phyloP scores from a whole-genome alignment of 2,113 vertebrate genomes.

The Tragelaphus scriptus region DNA sequence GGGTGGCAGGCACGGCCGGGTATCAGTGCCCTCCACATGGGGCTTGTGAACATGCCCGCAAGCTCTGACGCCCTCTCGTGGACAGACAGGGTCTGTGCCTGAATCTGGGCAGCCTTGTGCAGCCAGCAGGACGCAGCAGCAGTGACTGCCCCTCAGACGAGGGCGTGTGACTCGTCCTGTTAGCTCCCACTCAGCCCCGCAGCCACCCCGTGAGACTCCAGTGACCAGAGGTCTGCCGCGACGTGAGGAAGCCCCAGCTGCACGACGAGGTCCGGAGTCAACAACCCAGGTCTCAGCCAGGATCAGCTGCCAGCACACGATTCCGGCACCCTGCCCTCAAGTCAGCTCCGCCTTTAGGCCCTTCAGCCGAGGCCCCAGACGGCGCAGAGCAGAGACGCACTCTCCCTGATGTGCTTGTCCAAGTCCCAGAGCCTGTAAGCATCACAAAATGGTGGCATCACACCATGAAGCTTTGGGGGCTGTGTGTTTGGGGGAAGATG shows the following conservation, averaged over 20 bases:
- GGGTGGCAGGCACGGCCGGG: not conserved
- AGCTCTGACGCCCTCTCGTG: not conserved
- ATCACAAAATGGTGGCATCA: too few species aligned
- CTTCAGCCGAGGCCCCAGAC: not conserved
- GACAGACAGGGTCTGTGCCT: fast-evolving
- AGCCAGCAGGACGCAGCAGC: not conserved
- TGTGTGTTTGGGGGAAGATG: not conserved
- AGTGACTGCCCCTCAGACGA: not conserved
- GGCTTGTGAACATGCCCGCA: not conserved
- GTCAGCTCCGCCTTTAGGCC: not conserved
- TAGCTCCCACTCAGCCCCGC: not conserved
- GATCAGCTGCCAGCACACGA: not conserved
- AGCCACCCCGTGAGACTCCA: not conserved
- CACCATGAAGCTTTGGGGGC: not conserved
- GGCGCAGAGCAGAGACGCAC: not conserved
- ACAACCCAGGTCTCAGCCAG: too few species aligned
- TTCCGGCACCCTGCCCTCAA: too few species aligned
- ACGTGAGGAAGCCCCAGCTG: not conserved
- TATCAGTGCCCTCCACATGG: not conserved
- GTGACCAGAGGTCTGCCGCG: not conserved
- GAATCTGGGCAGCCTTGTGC: not conserved
- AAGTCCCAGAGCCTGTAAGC: too few species aligned
- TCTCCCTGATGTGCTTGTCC: fast-evolving
- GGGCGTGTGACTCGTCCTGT: fast-evolving
- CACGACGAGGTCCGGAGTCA: not conserved